Evolutionary conservation across 2,113 vertebrate species (phyloP).

Genomic region (Xyliphius kryptos): DNA sequence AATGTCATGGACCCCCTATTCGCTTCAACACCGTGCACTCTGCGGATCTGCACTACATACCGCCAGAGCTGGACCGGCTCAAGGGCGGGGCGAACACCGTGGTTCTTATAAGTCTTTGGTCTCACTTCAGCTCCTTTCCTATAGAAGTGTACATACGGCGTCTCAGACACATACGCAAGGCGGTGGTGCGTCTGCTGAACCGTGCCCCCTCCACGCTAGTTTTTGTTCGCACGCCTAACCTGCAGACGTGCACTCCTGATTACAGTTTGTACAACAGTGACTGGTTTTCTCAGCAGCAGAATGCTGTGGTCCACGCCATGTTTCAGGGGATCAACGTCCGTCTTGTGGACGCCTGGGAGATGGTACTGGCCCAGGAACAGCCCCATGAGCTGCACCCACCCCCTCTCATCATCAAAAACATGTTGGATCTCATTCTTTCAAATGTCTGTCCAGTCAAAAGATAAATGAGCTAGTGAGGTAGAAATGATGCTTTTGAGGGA

Average conservation of each 20-base stretch:
- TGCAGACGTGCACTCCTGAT: conserved; percentile 77
- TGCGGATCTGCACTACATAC: conserved; percentile 81
- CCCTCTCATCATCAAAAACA: conserved; percentile 80
- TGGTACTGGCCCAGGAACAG: conserved; percentile 82
- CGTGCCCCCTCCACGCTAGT: conserved; percentile 80
- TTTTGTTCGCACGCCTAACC: conserved; percentile 80
- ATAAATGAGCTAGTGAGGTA: conserved; percentile 15
- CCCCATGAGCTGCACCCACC: conserved; percentile 86
- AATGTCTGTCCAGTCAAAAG: conserved; percentile 69
- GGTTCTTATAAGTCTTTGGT: conserved; percentile 84
- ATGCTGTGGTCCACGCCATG: conserved; percentile 81
- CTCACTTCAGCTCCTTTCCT: conserved; percentile 93
- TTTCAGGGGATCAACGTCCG: conserved; percentile 80
- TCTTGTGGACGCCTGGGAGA: conserved; percentile 94
- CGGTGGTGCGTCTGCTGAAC: conserved; percentile 77
- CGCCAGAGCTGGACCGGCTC: conserved; percentile 83
- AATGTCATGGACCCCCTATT: conserved; percentile 90
- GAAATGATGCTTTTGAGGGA: too few relatives aligned
- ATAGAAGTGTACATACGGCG: conserved; percentile 84
- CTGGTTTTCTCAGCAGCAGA: conserved; percentile 88
- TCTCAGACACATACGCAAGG: conserved; percentile 81
- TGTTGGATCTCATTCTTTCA: conserved; percentile 81
- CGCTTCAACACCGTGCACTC: conserved; percentile 79
- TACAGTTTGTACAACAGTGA: conserved; percentile 92
- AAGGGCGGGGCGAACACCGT: conserved; percentile 80